A percentile compares a stretch with the other conserved stretches of the same genome.
These are phyloP conservation scores for Prorops nasuta DNA, from an alignment of 1,140 invertebrate species.

Conservation along the genomic window DNA sequence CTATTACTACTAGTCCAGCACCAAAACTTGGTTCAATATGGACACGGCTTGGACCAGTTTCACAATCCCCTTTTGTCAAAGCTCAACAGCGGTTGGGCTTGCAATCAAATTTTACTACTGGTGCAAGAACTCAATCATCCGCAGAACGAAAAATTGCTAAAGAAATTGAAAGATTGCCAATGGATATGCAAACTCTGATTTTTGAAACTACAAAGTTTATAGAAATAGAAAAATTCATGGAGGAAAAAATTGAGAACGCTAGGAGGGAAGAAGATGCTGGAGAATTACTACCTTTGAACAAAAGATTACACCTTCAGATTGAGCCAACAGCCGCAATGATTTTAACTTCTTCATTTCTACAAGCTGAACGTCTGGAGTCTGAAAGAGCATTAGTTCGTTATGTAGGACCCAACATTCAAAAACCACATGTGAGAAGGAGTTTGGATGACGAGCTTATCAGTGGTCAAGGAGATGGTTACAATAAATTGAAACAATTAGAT, in stretches of 20 bases:
- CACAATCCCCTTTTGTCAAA: slow-evolving; percentile 50
- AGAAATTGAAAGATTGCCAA: slow-evolving; percentile 19
- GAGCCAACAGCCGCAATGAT: slow-evolving; percentile 43
- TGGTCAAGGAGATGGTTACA: slow-evolving; percentile 43
- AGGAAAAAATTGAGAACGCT: slow-evolving; percentile 44
- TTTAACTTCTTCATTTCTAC: slow-evolving; percentile 42
- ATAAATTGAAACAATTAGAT: slow-evolving; percentile 35
- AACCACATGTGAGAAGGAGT: slow-evolving; percentile 14
- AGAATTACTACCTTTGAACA: slow-evolving; percentile 25
- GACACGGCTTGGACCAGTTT: slow-evolving; percentile 53
- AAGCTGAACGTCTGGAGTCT: slow-evolving; percentile 36
- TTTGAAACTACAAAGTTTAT: slow-evolving; percentile 42
- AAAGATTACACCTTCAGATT: slow-evolving; percentile 32
- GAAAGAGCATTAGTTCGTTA: slow-evolving; percentile 24
- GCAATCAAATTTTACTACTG: slow-evolving; percentile 16
- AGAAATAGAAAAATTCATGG: slow-evolving; percentile 38
- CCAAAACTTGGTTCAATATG: slow-evolving; percentile 45
- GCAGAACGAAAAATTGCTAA: slow-evolving; percentile 47
- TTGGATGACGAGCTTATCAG: neutral
- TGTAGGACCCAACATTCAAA: slow-evolving; percentile 13
- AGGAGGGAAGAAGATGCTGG: slow-evolving; percentile 22
- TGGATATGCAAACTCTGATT: slow-evolving; percentile 30
- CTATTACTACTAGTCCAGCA: slow-evolving; percentile 31
- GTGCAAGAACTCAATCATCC: slow-evolving; percentile 45
- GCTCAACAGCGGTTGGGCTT: slow-evolving; percentile 51